phyloP scores from a whole-genome alignment of 64 coral and sea anemone genomes.

The Astreopora myriophthalma region DNA sequence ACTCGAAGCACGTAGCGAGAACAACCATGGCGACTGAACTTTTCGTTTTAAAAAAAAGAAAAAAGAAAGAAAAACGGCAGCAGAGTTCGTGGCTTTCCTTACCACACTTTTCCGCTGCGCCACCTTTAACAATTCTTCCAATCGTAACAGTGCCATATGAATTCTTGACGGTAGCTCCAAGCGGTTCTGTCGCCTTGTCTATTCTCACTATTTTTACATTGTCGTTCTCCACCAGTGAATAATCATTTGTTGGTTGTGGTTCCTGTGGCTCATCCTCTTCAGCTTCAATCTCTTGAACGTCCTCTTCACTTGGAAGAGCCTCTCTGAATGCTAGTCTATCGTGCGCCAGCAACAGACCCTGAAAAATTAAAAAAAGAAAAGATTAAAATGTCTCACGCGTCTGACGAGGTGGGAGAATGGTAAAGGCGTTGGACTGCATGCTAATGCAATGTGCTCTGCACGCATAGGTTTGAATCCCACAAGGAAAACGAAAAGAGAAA shows the following conservation, averaged over 20 bases:
- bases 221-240: constrained; percentile 87
- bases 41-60: too few relatives aligned
- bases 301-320: constrained; percentile 80
- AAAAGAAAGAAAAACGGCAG: too few relatives aligned
- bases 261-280: not conserved
- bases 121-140: constrained; percentile 93
- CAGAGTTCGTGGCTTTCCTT: too few relatives aligned
- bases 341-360: constrained; percentile 91
- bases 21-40: too few relatives aligned
- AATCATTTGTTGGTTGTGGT: constrained; percentile 56
- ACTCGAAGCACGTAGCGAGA: too few relatives aligned
- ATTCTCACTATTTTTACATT: constrained; percentile 91
- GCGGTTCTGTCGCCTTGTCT: constrained; percentile 92
- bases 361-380: not conserved
- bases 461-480: too few relatives aligned
- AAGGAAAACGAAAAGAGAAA: too few relatives aligned
- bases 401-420: too few relatives aligned
- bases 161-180: constrained; percentile 96
- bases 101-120: constrained; percentile 96
- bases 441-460: too few relatives aligned
- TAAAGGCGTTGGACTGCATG: too few relatives aligned
- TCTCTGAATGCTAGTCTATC: constrained; percentile 93
- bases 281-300: constrained; percentile 47
- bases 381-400: too few relatives aligned
- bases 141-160: constrained; percentile 90